Base-by-base conservation (phyloP, 2,797 vertebrate species). In the Brachymystax lenok region DNA sequence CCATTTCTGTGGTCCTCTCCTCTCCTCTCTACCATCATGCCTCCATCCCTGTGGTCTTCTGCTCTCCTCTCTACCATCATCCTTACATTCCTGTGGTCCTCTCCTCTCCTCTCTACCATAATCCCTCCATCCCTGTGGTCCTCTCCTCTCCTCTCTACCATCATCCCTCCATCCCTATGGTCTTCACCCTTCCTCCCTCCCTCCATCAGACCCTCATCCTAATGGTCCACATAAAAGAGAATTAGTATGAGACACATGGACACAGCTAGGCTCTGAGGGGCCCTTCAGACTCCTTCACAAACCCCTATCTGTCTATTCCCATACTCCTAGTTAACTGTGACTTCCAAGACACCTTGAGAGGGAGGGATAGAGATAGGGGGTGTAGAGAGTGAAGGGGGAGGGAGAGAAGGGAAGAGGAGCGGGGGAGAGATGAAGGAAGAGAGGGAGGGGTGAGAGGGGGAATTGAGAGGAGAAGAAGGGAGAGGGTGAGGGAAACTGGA, bases 151-250 rank as follows among this genome's bases (percentile, higher is more conserved):
- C 33, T 33, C 33, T 33, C 33, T 5, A 6, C 5, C 5, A 33
- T 33, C 33, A 33, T 33, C 5, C 5, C 33, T 33, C 5, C 33
- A 6, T 33, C 5, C 33, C 5, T 33, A 5, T 6, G 30, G 5
- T 6, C 33, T 1, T 24, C 24, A 24, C 82, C 86, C 73, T 77
- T 75, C 71, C 73, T 83, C 67, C 33, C 4, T 8, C 17, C 27
- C 54, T 7, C 33, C 19, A 63, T 27, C 17, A 27, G 72, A 90
- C 92, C 89, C 89, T 89, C 88, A 91, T 91, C 89, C 86, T 92
- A 92, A 93, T 90, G 83, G 91, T 92, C 91, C 90, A 92, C 90
- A 93, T 93, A 88, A 92, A 93, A 92, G 90, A 76, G 88, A 92
- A 91, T 92, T 82, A 78, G 86, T 89, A 89, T 90, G 88, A 89